Evolutionary conservation across 2,888 invertebrate genomes (phyloP), one percentile per base, ranked within the genome.

Genomic region (Prosapia bicincta): DNA sequence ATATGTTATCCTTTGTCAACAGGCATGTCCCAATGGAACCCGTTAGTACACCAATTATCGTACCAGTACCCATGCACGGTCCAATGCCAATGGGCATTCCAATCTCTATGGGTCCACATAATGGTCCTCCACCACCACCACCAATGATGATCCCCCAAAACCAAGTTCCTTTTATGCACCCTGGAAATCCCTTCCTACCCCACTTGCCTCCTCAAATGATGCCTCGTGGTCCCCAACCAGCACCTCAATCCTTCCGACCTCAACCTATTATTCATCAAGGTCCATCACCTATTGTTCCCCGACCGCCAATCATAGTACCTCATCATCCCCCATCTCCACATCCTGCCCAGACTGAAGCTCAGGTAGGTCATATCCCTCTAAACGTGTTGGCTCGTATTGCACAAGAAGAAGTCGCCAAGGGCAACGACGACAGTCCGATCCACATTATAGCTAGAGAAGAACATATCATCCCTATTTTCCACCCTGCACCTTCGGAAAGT

Each of bases 11-110:
- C 6, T 6, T 9, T 30, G 30, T 6, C 30, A 9, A 30, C 80
- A 82, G 86, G 79, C 88, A 86, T 66, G 86, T 87, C 81, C 86
- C 87, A 54, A 86, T 87, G 81, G 87, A 88, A 80, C 87, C 88
- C 13, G 85, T 90, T 83, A 88, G 84, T 86, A 77, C 86, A 74
- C 86, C 86, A 25, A 84, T 81, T n/a, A 76, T 80, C 7, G 78
- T 85, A 83, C 85, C 85, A 38, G 76, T 80, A 54, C 79, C 79
- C 20, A 81, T 83, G 76, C 80, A 81, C 76, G 80, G 54, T 66
- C 78, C 75, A 26, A 69, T 76, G 66, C 78, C 77, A 26, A 71
- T 72, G 74, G 70, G 70, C 25, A 68, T 71, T 9, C 79, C 77
- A 26, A 75, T 78, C 32, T 78, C 78, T 26, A 78, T 80, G 78